Conservation (phyloP, 1,140 invertebrate genomes). For the Penaeus indicus region DNA sequence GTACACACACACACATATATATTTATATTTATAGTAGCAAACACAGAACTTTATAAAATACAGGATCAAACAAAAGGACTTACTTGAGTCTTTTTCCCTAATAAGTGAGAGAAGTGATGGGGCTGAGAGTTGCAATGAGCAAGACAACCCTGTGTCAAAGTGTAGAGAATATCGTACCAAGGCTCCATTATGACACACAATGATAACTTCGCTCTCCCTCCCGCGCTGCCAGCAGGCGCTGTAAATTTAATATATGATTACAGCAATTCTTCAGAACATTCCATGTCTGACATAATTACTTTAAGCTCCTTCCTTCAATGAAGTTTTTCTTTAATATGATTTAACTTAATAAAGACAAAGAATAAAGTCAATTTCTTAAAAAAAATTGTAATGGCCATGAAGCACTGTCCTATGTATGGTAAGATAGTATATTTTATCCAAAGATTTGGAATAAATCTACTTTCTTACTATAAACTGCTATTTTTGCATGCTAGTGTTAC, state of each 20-base stretch:
- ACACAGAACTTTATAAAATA: neutral
- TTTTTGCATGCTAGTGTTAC: too few relatives aligned
- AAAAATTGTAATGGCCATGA: too few relatives aligned
- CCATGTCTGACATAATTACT: neutral
- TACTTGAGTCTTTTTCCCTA: conserved; percentile 57
- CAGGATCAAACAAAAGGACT: neutral
- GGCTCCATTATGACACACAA: conserved; percentile 39
- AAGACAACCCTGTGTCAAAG: conserved; percentile 54
- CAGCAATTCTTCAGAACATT: neutral
- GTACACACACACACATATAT: too few relatives aligned
- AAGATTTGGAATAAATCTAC: too few relatives aligned
- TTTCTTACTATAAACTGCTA: too few relatives aligned
- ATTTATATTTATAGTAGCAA: too few relatives aligned
- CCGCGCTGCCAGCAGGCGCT: conserved; percentile 57
- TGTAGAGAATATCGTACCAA: conserved; percentile 51
- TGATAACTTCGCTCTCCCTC: conserved; percentile 50
- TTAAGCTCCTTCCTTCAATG: neutral
- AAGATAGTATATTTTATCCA: too few relatives aligned
- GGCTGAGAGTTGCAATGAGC: conserved; percentile 55
- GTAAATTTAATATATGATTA: neutral
- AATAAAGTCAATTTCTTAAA: too few relatives aligned
- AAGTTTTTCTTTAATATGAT: too few relatives aligned
- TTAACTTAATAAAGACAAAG: too few relatives aligned
- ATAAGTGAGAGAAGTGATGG: conserved; percentile 55
- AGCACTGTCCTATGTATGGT: too few relatives aligned